Conservation (phyloP, 2,797 vertebrate genomes). For the Centropyge bicolor region DNA sequence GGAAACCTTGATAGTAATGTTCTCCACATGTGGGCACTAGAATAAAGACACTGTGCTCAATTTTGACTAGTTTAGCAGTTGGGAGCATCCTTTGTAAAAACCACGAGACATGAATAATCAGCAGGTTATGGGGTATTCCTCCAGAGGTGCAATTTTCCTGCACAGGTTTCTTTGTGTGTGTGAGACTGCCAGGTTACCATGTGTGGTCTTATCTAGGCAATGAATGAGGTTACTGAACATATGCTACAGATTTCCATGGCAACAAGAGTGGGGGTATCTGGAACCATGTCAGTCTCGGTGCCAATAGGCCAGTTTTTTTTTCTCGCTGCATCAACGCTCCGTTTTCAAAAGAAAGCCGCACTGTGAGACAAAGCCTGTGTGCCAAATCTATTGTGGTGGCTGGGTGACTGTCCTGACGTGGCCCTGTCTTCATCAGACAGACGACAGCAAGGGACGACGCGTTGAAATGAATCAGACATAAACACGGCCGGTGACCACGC, state of each 20-base stretch:
- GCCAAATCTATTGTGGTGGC: conserved; percentile 61
- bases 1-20: no score
- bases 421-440: conserved; percentile 56
- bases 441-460: conserved; percentile 17
- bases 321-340: conserved; percentile 52
- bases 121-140: conserved; percentile 7
- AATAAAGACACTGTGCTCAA: no score
- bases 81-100: background rate
- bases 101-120: conserved; percentile 22
- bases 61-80: no score
- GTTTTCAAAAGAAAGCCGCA: conserved; percentile 61
- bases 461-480: conserved; percentile 71
- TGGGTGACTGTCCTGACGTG: conserved; percentile 53
- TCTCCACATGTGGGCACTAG: no score
- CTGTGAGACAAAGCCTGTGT: conserved; percentile 50
- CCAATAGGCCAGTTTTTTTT: conserved; percentile 60
- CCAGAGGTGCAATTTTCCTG: conserved; percentile 26
- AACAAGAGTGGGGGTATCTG: conserved; percentile 74
- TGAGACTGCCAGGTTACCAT: conserved; percentile 56
- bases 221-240: conserved; percentile 77
- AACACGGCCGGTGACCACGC: conserved; percentile 59
- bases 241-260: conserved; percentile 82
- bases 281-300: conserved; percentile 68
- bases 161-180: conserved; percentile 22
- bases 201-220: conserved; percentile 61